phyloP scores from a whole-genome alignment of 2,113 vertebrate species.

The Scartelaos histophorus region DNA sequence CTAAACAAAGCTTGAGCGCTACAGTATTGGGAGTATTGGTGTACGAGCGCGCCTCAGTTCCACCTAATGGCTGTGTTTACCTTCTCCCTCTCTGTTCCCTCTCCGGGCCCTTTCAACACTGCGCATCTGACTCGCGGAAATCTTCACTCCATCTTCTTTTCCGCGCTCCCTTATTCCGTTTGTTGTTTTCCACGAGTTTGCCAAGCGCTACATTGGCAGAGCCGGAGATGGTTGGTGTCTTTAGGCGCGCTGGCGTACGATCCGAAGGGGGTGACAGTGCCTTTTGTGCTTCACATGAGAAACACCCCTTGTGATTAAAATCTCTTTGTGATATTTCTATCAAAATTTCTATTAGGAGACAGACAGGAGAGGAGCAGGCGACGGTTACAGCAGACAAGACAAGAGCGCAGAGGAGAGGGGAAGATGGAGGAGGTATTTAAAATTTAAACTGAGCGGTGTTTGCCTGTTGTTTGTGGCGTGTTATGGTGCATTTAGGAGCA shows the following conservation, averaged over 20 bases:
- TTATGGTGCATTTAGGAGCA: constrained; percentile 63
- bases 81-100: constrained; percentile 69
- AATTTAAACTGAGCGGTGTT: constrained; percentile 70
- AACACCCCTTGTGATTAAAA: constrained; percentile 94
- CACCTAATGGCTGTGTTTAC: constrained; percentile 74
- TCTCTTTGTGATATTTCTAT: constrained; percentile 95
- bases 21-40: constrained; percentile 18
- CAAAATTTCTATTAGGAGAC: constrained; percentile 88
- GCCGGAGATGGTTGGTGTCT: constrained; percentile 85
- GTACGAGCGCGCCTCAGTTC: constrained; percentile 56
- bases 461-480: constrained; percentile 68
- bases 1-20: constrained; percentile 50
- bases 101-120: constrained; percentile 81
- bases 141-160: constrained; percentile 84
- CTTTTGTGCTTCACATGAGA: constrained; percentile 89
- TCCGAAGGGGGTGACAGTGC: constrained; percentile 84
- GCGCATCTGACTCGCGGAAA: constrained; percentile 88
- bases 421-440: constrained; percentile 57
- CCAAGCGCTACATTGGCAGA: constrained; percentile 84
- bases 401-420: constrained; percentile 57
- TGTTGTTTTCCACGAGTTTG: constrained; percentile 90
- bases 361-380: constrained; percentile 82
- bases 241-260: constrained; percentile 91
- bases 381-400: constrained; percentile 70
- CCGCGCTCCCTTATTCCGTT: constrained; percentile 89